Conservation (phyloP, 2,113 vertebrate genomes). For the Triplophysa tibetana region DNA sequence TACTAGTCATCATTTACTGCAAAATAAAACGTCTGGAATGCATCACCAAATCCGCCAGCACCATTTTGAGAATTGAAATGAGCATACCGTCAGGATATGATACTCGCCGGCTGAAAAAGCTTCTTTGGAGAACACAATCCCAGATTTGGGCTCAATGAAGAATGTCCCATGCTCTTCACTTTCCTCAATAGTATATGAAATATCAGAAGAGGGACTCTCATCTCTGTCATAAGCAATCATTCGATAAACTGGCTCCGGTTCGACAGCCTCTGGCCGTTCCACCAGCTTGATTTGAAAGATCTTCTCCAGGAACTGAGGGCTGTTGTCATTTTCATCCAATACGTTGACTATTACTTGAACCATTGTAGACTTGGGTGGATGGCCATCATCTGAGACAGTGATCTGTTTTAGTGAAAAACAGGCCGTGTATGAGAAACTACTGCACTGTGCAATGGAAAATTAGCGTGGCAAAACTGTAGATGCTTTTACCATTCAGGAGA, state of each 20-base stretch:
- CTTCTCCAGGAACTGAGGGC: slow-evolving; percentile 83
- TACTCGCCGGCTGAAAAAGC: slow-evolving; percentile 79
- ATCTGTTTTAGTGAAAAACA: slow-evolving; percentile 66
- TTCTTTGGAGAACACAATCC: slow-evolving; percentile 81
- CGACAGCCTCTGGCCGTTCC: slow-evolving; percentile 70
- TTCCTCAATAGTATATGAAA: slow-evolving; percentile 83
- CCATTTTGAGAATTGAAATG: slow-evolving; percentile 18
- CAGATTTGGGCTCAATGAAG: slow-evolving; percentile 83
- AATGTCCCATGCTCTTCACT: slow-evolving; percentile 81
- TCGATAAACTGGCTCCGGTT: slow-evolving; percentile 77
- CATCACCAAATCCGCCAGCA: not conserved
- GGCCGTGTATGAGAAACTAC: not conserved
- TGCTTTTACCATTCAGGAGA: too few species aligned
- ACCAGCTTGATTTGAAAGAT: slow-evolving; percentile 82
- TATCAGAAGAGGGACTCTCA: slow-evolving; percentile 80
- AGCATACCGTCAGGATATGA: slow-evolving; percentile 81
- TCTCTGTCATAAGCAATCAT: slow-evolving; percentile 82
- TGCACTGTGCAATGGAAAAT: not conserved
- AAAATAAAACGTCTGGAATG: not conserved
- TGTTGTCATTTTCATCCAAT: slow-evolving; percentile 85
- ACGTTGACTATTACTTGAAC: slow-evolving; percentile 81
- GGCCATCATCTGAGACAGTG: slow-evolving; percentile 76
- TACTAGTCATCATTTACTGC: not conserved
- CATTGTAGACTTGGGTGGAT: slow-evolving; percentile 72
- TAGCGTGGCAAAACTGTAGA: not conserved